Conservation (phyloP, 2,888 invertebrate species). For the Falcaria lacertinaria region DNA sequence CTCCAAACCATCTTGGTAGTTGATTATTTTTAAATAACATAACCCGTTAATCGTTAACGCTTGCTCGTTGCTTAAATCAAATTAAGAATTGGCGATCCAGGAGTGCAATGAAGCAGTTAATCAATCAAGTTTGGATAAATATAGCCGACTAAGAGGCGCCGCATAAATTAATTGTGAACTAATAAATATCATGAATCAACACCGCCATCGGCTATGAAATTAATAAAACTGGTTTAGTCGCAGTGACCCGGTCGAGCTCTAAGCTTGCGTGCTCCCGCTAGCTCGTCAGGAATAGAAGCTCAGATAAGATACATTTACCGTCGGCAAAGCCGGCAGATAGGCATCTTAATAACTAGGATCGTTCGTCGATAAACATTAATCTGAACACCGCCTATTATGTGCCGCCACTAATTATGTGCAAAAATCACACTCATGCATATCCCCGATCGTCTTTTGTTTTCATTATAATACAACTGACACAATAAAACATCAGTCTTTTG, state of each 20-base stretch:
- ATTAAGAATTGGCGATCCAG: not conserved
- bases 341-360: constrained; percentile 31
- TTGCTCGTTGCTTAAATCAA: not conserved
- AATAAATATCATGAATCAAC: not conserved
- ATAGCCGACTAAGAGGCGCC: constrained; percentile 13
- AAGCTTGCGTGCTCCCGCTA: constrained; percentile 8
- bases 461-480: too few relatives aligned
- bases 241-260: constrained; percentile 4
- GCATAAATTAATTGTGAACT: constrained; percentile 3
- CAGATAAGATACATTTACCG: constrained; percentile 28
- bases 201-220: not conserved
- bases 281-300: constrained; percentile 8
- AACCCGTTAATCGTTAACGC: not conserved
- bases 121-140: constrained; percentile 7
- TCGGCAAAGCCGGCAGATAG: constrained; percentile 23
- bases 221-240: not conserved
- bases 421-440: not conserved
- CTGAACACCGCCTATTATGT: constrained; percentile 26
- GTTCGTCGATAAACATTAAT: constrained; percentile 31
- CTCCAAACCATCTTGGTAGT: not conserved
- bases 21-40: not conserved
- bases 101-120: not conserved
- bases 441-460: too few relatives aligned
- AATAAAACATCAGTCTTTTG: too few relatives aligned
- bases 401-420: constrained; percentile 28